Evolutionary conservation across 2,888 invertebrate species (phyloP).

Genomic region (Rotaria macrura): DNA sequence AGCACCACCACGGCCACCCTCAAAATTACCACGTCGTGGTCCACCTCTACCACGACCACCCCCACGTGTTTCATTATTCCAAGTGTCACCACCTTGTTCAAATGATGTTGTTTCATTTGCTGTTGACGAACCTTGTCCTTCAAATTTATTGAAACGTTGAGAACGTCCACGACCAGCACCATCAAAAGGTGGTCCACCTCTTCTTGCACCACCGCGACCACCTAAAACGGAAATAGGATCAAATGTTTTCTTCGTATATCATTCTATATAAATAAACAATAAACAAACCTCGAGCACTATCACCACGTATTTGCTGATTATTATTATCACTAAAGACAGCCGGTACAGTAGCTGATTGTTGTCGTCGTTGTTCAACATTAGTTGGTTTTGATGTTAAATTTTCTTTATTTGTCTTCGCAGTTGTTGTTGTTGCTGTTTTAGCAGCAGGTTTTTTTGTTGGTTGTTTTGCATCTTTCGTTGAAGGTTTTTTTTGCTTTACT

Average conservation of each 20-base stretch:
- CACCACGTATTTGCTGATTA: not conserved
- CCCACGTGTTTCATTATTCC: not conserved
- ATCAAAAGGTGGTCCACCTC: not conserved
- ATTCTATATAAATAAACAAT: too few relatives aligned
- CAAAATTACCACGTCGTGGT: not conserved
- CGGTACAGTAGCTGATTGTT: not conserved
- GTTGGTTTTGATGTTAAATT: not conserved
- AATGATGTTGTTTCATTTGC: not conserved
- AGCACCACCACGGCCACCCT: not conserved
- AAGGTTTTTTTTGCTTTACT: not conserved
- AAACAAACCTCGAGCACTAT: slow-evolving; percentile 4
- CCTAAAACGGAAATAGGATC: not conserved
- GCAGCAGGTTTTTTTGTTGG: not conserved
- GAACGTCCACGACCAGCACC: not conserved
- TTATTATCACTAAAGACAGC: slow-evolving; percentile 5
- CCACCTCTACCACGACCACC: not conserved
- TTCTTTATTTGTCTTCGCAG: not conserved
- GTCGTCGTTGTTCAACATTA: not conserved
- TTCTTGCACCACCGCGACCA: slow-evolving; percentile 10
- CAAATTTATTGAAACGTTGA: not conserved
- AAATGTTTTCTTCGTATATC: too few relatives aligned
- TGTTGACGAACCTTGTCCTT: not conserved
- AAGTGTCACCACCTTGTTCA: not conserved
- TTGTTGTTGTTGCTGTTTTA: not conserved
- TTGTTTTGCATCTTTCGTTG: not conserved